Evolutionary conservation across 2,113 vertebrate species (phyloP).

Genomic region (Struthio camelus): DNA sequence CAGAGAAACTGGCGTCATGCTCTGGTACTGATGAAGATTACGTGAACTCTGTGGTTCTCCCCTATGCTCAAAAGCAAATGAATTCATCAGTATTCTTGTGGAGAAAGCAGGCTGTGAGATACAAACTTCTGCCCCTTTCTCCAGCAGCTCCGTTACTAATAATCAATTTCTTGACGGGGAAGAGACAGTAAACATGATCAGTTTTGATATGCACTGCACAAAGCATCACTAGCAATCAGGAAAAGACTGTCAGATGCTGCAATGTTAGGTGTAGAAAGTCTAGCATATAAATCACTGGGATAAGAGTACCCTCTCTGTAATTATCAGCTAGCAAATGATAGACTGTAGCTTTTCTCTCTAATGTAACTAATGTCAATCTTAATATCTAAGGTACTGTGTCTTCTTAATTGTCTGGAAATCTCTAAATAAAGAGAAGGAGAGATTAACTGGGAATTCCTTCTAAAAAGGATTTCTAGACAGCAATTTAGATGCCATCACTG

Average conservation of each 20-base stretch:
- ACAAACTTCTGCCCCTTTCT: not conserved
- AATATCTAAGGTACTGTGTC: not conserved
- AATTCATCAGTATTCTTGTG: not conserved
- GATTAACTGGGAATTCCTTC: not conserved
- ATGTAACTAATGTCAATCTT: not conserved
- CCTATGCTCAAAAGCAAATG: not conserved
- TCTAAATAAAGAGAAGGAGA: constrained; percentile 14
- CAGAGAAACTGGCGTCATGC: not conserved
- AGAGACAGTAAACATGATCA: not conserved
- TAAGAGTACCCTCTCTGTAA: constrained; percentile 4
- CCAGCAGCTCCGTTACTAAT: not conserved
- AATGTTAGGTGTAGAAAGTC: not conserved
- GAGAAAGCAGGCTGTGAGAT: not conserved
- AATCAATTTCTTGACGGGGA: not conserved
- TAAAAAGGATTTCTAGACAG: not conserved
- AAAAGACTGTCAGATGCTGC: not conserved
- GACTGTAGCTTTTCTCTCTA: not conserved
- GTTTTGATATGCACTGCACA: not conserved
- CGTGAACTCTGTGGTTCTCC: not conserved
- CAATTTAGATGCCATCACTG: not conserved
- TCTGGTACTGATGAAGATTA: not conserved
- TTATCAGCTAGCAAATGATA: not conserved
- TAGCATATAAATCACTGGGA: not conserved
- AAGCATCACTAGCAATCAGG: not conserved
- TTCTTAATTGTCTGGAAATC: constrained; percentile 20